Base-by-base conservation (phyloP, 2,888 invertebrate species). In the Limnephilus auricula region DNA sequence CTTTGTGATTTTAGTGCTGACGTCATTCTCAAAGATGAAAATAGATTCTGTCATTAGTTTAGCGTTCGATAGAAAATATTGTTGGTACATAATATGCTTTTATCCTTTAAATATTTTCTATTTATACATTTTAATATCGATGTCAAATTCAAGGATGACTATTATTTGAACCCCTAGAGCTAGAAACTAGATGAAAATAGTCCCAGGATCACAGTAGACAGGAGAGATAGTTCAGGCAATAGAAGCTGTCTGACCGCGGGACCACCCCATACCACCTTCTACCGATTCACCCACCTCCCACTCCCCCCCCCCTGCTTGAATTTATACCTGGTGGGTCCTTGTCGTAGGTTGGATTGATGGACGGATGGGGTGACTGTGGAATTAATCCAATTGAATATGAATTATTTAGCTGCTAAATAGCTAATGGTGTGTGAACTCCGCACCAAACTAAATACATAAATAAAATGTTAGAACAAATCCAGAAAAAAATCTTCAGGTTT, bases 241-340 rank as follows among this genome's bases (percentile, higher is more conserved):
- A 83, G 83, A 12, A 37, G 40, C 34, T 84, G 84, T 84, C 84
- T 18, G 25, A 84, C 84, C 34, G 84, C 40, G n/a, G 37, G 40
- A 34, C 84, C 40, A 18, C 37, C 37, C 84, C 9, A 2, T 34
- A 10, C 50, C 18, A 18, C 18, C 18, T 25, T 15, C 3, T 12
- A 0, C 31, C 31, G 12, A 31, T 10, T 31, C 31, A 31, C 82
- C 32, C 34, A 34, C 34, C 34, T 34, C 5, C 34, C 34, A 13
- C 34, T 6, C 84, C 9, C 50, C 18, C 6, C 18, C 15, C 18
- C 50, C 50, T 65, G 50, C 50, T 65, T 18, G 25, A 65, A 65
- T 65, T 50, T 65, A 65, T 65, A 65, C 50, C 50, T 65, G 50
- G 50, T 6, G 50, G 50, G 50, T 65, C 13, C 50, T 18, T 65